Percentiles rank a stretch among this genome's conserved stretches.
These are phyloP conservation scores for Chascanopsetta lugubris DNA, from an alignment of 2,113 vertebrate genomes.

Conservation along the genomic window DNA sequence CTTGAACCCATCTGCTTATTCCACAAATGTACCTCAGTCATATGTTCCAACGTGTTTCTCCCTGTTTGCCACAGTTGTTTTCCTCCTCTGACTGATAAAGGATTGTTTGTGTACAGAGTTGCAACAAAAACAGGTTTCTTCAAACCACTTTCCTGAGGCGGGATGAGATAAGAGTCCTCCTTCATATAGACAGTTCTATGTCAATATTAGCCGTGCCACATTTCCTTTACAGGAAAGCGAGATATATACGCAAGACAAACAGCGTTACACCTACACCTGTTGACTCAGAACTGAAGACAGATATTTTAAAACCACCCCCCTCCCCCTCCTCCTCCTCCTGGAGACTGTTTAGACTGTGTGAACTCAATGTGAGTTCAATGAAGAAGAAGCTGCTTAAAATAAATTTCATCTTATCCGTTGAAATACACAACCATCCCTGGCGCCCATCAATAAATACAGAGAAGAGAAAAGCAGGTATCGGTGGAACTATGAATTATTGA, in stretches of 20 bases:
- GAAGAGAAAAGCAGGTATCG: no score
- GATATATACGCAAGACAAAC: not conserved
- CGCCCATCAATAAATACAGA: no score
- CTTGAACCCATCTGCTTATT: not conserved
- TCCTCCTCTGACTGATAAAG: not conserved
- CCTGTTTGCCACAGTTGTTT: not conserved
- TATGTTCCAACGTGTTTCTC: not conserved
- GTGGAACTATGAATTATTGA: no score
- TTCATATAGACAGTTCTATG: not conserved
- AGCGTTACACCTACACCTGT: slow-evolving; percentile 7
- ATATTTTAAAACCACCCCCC: not conserved
- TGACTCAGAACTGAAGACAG: slow-evolving; percentile 2
- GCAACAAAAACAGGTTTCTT: not conserved
- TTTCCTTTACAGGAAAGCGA: not conserved
- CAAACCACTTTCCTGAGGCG: not conserved
- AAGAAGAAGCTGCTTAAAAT: no score
- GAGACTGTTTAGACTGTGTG: not conserved
- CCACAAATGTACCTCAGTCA: not conserved
- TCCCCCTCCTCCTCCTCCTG: not conserved
- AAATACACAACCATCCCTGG: no score
- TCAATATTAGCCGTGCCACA: not conserved
- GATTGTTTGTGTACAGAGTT: no score
- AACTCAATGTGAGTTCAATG: not conserved
- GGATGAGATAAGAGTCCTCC: not conserved
- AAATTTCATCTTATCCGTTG: no score